phyloP scores from a whole-genome alignment of 1,140 invertebrate species.

The Drosophila mojavensis region DNA sequence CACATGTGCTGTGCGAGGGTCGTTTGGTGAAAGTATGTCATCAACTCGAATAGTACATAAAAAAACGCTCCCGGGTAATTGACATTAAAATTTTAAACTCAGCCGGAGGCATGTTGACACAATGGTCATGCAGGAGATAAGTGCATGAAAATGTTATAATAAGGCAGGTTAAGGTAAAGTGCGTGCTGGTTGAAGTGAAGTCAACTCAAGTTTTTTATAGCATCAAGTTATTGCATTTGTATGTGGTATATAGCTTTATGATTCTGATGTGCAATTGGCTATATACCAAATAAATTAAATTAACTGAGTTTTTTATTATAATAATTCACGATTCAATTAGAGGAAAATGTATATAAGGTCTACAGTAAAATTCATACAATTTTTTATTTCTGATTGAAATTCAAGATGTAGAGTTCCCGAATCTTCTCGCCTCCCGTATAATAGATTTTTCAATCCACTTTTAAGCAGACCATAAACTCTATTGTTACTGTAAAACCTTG shows the following conservation, averaged over 20 bases:
- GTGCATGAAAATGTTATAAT: slow-evolving; percentile 2
- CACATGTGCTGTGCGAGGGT: neutral
- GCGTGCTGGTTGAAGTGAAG: neutral
- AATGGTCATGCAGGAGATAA: slow-evolving; percentile 7
- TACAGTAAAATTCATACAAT: too few species aligned
- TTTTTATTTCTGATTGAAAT: too few species aligned
- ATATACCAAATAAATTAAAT: too few species aligned
- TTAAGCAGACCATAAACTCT: too few species aligned
- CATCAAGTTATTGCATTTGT: neutral
- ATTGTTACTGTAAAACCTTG: too few species aligned
- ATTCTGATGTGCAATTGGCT: neutral
- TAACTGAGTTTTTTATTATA: too few species aligned
- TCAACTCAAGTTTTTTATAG: neutral
- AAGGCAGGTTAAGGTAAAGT: neutral
- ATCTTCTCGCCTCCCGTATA: too few species aligned
- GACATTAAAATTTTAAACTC: slow-evolving; percentile 46
- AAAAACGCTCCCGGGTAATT: slow-evolving; percentile 29
- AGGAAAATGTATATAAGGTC: too few species aligned
- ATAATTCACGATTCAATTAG: too few species aligned
- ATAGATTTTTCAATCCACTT: too few species aligned
- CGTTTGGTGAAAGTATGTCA: slow-evolving; percentile 31
- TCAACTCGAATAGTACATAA: slow-evolving; percentile 27
- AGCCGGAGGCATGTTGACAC: slow-evolving; percentile 20
- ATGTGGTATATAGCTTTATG: too few species aligned
- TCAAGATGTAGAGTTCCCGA: too few species aligned